Base-by-base conservation (phyloP, 2,113 vertebrate genomes). In the Kryptolebias marmoratus region DNA sequence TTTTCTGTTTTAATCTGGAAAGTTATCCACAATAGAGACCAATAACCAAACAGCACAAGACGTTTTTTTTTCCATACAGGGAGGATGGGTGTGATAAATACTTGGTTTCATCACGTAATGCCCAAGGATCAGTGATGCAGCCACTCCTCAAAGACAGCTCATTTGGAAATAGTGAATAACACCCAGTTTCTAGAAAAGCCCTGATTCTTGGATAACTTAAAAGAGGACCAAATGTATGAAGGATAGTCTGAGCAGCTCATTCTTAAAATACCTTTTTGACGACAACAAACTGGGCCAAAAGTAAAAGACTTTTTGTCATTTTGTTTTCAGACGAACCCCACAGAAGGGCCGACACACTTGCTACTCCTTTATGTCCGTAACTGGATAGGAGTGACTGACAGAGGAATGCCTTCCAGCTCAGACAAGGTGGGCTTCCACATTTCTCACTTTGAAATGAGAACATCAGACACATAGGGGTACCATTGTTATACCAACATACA, bases 381-480 rank as follows among this genome's bases (percentile, higher is more conserved):
- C 67, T 74, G 53, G 75, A 90, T 74, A 79, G 42, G 66, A 58
- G 68, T 71, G 63, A 82, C 22, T 78, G 73, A 84, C 55, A 58
- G 58, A 68, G 31, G 59, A 67, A 1, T 47, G 77, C 68, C 68
- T 47, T 61, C 52, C 48, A 72, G 59, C 73, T 68, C 50, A 49
- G 59, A 63, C 45, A 56, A 71, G 68, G 58, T 79, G 68, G 71
- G 64, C 72, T 64, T 79, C 50, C 44, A 45, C 59, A 57, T 57
- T 73, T 64, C 68, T 81, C 59, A 50, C 70, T 71, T 64, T 85
- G 80, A 79, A 42, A 42, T 42, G 39, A 64, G 59, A 82, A 47
- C 52, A 81, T 67, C 63, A 39, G 52, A 61, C 45, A 15, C 39
- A 85, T 73, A 82, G 63, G 27, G 54, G 48, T 44, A 50, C 59